A percentile compares a stretch with the other conserved stretches of the same genome.
Conservation (phyloP, 2,113 vertebrate species). For the Aphyosemion australe region DNA sequence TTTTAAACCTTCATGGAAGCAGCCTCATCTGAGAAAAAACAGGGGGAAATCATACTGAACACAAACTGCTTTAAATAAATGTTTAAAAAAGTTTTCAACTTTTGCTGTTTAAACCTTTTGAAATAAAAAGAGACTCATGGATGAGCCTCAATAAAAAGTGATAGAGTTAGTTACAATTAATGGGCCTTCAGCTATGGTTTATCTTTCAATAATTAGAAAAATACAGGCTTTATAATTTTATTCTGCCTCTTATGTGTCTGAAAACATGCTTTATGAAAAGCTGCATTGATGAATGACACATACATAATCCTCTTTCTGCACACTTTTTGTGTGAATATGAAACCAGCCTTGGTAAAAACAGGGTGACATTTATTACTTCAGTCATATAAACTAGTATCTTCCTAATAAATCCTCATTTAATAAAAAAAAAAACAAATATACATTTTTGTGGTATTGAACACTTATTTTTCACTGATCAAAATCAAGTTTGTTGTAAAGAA, state of each 20-base stretch:
- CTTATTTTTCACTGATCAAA: too few species aligned
- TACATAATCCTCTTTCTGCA: too few species aligned
- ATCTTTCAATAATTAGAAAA: not conserved
- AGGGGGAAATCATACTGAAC: too few species aligned
- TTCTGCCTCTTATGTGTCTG: not conserved
- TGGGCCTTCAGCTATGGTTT: not conserved
- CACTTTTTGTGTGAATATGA: too few species aligned
- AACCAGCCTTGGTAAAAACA: too few species aligned
- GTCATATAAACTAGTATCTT: too few species aligned
- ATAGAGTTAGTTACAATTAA: too few species aligned
- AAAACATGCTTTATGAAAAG: not conserved
- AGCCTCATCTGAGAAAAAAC: conserved; percentile 29
- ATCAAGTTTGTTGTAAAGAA: too few species aligned
- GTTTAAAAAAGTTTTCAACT: not conserved
- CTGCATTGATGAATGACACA: not conserved
- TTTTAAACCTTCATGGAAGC: conserved; percentile 23
- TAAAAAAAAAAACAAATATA: too few species aligned
- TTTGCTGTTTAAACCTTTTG: not conserved
- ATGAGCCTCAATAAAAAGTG: too few species aligned
- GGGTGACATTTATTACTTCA: too few species aligned
- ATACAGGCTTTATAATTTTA: not conserved
- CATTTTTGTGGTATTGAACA: too few species aligned
- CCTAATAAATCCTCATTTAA: conserved; percentile 49
- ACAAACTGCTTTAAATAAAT: not conserved
- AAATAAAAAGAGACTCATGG: not conserved